Evolutionary conservation across 2,888 invertebrate species (phyloP), one percentile per base, ranked within the genome.

Genomic region (Chloromyia formosa): DNA sequence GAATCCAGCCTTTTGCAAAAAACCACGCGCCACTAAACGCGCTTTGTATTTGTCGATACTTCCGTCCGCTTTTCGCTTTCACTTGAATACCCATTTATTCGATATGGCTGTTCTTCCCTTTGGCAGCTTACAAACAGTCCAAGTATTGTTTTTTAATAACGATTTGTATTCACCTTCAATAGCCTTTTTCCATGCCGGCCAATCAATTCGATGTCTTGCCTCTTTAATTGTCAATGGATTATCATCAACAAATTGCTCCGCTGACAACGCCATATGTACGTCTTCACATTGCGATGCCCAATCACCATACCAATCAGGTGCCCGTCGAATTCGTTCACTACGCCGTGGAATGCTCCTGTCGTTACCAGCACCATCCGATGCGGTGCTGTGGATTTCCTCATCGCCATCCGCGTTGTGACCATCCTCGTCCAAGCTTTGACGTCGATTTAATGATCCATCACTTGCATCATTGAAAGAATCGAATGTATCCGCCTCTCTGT

Each of bases 221-320:
- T 35, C 27, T 7, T 35, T 35, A 35, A 35, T 35, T 35, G 27
- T 4, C 27, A 4, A 7, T 35, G 7, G 27, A 35, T 35, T 7
- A 7, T 35, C 7, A 2, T 35, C 27, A 4, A 35, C 3, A 35
- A 35, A 35, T 35, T 35, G 27, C 53, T 53, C 4, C 12, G 53
- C 53, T 5, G 53, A 53, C 53, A 53, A 53, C 12, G 14, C 53
- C 45, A 45, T 45, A 45, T 45, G 45, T 10, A 45, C 45, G 45
- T 45, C 45, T 45, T 45, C 45, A 45, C 45, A 45, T 45, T 7
- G 45, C 45, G 45, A 45, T 45, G 7, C 45, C 45, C 45, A 45
- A 45, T 45, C 45, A 45, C 45, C 45, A 45, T 45, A 45, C 45
- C 45, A 45, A 45, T 45, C 45, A 45, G 45, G 45, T 45, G 45